Evolutionary conservation across 30 jellyfish, hydroid and myxozoan genomes (phyloP).

Genomic region (Pseudorhiza aurosa): DNA sequence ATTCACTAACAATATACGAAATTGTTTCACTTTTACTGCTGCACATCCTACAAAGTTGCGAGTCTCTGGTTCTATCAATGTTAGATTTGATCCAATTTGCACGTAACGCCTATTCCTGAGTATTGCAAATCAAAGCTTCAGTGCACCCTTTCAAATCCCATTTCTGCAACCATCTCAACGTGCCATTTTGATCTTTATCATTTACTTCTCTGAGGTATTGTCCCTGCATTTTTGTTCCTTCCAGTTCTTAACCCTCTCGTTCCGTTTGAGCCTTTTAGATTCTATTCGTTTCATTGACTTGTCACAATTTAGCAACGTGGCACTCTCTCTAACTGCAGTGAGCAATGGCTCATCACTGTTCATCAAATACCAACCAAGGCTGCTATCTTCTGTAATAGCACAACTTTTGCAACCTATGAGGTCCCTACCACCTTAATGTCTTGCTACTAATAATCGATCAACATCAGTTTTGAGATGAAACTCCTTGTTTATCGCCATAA

Average conservation of each 20-base stretch:
- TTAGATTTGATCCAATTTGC: background rate
- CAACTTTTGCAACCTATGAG: constrained; percentile 10
- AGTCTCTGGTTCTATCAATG: background rate
- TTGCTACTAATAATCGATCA: constrained; percentile 11
- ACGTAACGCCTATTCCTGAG: constrained; percentile 19
- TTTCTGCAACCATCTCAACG: constrained; percentile 11
- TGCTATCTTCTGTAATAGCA: constrained; percentile 18
- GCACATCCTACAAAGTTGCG: background rate
- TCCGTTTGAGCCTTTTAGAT: background rate
- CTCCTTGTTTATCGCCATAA: constrained; percentile 10
- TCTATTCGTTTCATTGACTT: background rate
- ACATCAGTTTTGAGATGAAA: background rate
- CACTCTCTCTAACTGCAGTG: constrained; percentile 9
- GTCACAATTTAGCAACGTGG: background rate
- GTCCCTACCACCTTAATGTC: constrained; percentile 26
- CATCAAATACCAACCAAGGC: constrained; percentile 21
- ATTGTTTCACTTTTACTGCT: background rate
- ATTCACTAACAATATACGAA: background rate
- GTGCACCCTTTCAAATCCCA: constrained; percentile 3
- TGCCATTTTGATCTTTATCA: background rate
- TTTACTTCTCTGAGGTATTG: constrained; percentile 1
- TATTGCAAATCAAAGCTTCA: constrained; percentile 20
- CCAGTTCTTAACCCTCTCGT: background rate
- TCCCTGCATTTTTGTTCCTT: constrained; percentile 4
- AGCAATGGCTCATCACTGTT: constrained; percentile 5